Evolutionary conservation across 1,140 invertebrate genomes (phyloP), one percentile per base, ranked within the genome.

Genomic region (Eufriesea mexicana): DNA sequence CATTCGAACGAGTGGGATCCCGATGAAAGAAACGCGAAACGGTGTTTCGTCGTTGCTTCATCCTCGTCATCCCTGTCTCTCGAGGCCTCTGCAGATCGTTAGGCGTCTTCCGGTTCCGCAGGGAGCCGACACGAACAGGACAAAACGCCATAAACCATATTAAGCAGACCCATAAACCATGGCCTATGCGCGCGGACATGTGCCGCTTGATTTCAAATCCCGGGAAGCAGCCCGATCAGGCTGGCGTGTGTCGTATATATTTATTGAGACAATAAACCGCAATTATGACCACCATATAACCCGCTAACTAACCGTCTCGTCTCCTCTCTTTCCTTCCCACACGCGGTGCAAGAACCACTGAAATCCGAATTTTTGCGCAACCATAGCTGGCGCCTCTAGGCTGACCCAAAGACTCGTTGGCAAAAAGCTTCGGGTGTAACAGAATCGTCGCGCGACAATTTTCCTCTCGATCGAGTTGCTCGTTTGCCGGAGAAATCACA

Each of bases 201-300:
- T 54, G 28, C 66, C 73, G 84, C 80, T 87, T 92, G 90, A 93
- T 93, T 92, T 92, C 81, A 86, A 92, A 92, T 92, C 89, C 91
- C 89, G 74, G 87, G 89, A 91, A 92, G 85, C 67, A 66, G 35
- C 61, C 47, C 73, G 66, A 61, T 76, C 80, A 9, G 45, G 51
- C 28, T 51, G 47, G 28, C 83, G 81, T 85, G 81, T 90, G 86
- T 91, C 89, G 80, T 92, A 88, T 92, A 91, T 92, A 92, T 93
- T 93, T 93, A 93, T 93, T 90, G 90, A 84, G 89, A 92, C 92
- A 92, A 91, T 93, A 92, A 93, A 93, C 89, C 89, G 91, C 89
- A 93, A 93, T 93, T 92, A 92, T 91, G 88, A 42, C 76, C 68
- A 84, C 75, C 84, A 81, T 55, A 73, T 91, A 88, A 91, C 86